Evolutionary conservation across 2,888 invertebrate species (phyloP).

Genomic region (Acleris sparsana): DNA sequence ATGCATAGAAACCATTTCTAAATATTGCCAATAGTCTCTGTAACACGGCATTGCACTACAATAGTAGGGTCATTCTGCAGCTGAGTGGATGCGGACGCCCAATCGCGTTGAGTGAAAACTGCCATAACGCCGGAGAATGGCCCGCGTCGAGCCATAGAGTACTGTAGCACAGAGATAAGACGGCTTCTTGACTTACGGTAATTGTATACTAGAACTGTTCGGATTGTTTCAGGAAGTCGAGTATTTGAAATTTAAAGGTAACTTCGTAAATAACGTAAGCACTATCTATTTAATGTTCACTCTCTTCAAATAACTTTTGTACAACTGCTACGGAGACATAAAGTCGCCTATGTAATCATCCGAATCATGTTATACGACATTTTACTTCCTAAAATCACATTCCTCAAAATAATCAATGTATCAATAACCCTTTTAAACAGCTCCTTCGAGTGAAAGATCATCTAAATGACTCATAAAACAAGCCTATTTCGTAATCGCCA

Average conservation of each 20-base stretch:
- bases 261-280: neutral
- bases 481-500: slow-evolving; percentile 6
- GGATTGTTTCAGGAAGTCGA: slow-evolving; percentile 3
- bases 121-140: slow-evolving; percentile 70
- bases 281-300: neutral
- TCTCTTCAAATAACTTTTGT: neutral
- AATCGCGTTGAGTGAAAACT: slow-evolving; percentile 81
- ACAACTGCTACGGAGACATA: too few species aligned
- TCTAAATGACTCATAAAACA: neutral
- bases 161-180: slow-evolving; percentile 23
- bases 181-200: slow-evolving; percentile 24
- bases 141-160: slow-evolving; percentile 44
- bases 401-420: too few species aligned
- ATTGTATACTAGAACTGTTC: slow-evolving; percentile 11
- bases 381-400: too few species aligned
- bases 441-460: neutral
- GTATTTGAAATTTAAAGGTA: slow-evolving; percentile 3
- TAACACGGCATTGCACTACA: slow-evolving; percentile 73
- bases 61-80: slow-evolving; percentile 56
- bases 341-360: too few species aligned
- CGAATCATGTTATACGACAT: too few species aligned
- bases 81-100: slow-evolving; percentile 57
- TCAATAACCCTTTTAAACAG: too few species aligned
- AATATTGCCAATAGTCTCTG: slow-evolving; percentile 34
- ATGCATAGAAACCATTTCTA: slow-evolving; percentile 30